Percentiles rank a stretch among this genome's conserved stretches.
Conservation (phyloP, 2,888 invertebrate species). For the Drosophila conformis region DNA sequence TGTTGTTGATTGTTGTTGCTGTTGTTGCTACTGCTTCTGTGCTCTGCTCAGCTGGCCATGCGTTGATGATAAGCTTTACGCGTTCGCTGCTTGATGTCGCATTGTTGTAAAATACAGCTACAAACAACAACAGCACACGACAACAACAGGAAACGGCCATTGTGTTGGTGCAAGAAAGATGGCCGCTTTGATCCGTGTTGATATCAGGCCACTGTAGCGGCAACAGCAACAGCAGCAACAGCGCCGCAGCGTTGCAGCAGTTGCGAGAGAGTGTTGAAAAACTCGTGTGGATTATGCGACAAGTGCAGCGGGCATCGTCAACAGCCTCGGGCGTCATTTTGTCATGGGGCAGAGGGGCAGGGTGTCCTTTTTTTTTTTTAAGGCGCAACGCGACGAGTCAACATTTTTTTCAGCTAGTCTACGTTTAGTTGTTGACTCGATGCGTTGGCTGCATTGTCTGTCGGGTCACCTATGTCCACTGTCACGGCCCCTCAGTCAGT, state of each 20-base stretch:
- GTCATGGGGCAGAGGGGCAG: background rate
- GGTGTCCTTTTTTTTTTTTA: background rate
- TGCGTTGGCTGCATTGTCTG: conserved; percentile 27
- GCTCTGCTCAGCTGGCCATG: conserved; percentile 67
- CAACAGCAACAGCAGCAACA: conserved; percentile 51
- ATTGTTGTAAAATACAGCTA: conserved; percentile 65
- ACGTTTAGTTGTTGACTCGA: conserved; percentile 72
- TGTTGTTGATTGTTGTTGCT: conserved; percentile 32
- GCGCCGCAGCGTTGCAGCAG: background rate
- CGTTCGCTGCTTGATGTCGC: conserved; percentile 74
- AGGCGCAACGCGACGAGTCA: conserved; percentile 7
- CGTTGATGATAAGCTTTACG: conserved; percentile 79
- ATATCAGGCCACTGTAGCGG: conserved; percentile 65
- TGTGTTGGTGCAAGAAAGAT: conserved; percentile 75
- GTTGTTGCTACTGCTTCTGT: conserved; percentile 34
- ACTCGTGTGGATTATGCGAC: conserved; percentile 75
- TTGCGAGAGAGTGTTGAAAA: conserved; percentile 36
- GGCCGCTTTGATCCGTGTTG: conserved; percentile 80
- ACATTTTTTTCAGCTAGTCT: conserved; percentile 49
- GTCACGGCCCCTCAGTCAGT: conserved; percentile 21
- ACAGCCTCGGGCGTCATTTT: conserved; percentile 44
- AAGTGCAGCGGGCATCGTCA: conserved; percentile 68
- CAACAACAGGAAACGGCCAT: conserved; percentile 64
- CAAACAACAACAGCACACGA: conserved; percentile 50
- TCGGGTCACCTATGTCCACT: conserved; percentile 43